Conservation (phyloP, 2,113 vertebrate species). For the Oryzias javanicus region DNA sequence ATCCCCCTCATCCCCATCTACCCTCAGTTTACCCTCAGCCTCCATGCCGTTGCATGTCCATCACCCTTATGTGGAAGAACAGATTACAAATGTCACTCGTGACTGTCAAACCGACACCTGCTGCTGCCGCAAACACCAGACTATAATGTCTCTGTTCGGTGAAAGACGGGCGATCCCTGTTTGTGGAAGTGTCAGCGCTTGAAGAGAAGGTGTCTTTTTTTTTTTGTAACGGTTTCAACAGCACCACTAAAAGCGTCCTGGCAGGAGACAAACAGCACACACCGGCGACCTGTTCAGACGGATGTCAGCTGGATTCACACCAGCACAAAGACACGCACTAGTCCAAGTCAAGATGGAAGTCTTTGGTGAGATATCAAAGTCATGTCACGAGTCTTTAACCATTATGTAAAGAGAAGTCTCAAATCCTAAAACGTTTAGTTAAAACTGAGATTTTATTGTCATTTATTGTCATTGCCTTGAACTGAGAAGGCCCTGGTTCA, state of each 20-base stretch:
- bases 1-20: conserved; percentile 9
- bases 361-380: conserved; percentile 7
- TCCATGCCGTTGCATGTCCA: conserved; percentile 17
- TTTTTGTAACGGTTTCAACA: conserved; percentile 59
- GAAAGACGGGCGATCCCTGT: conserved; percentile 56
- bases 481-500: too few relatives aligned
- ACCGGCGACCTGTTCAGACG: conserved; percentile 50
- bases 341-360: too few relatives aligned
- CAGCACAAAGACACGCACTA: background rate
- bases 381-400: conserved; percentile 29
- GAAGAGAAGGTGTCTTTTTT: conserved; percentile 56
- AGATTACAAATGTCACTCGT: conserved; percentile 49
- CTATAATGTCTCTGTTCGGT: conserved; percentile 40
- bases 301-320: conserved; percentile 40
- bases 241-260: conserved; percentile 38
- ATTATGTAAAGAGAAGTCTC: conserved; percentile 1
- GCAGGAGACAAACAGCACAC: conserved; percentile 46
- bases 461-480: too few relatives aligned
- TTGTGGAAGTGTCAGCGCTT: conserved; percentile 32
- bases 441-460: too few relatives aligned
- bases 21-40: conserved; percentile 39
- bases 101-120: conserved; percentile 38
- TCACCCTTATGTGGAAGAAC: conserved; percentile 44
- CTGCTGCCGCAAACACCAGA: conserved; percentile 17
- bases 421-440: too few relatives aligned